Percentiles rank a stretch among this genome's conserved stretches.
These are phyloP conservation scores for Clinocottus analis DNA, from an alignment of 2,113 vertebrate species.

Conservation along the genomic window DNA sequence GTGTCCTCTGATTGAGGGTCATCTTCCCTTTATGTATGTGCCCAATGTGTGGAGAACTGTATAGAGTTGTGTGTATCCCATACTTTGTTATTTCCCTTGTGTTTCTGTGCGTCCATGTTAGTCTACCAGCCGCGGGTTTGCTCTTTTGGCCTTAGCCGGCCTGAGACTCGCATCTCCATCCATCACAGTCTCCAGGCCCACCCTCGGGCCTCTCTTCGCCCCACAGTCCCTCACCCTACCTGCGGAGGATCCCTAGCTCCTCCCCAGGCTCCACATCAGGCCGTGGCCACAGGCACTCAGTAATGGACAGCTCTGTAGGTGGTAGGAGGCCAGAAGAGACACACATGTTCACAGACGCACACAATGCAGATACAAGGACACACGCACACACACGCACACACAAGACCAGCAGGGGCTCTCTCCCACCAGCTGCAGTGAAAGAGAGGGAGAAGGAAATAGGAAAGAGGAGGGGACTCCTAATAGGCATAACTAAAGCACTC, in stretches of 20 bases:
- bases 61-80: slow-evolving; percentile 32
- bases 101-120: slow-evolving; percentile 58
- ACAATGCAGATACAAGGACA: slow-evolving; percentile 65
- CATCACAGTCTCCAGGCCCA: slow-evolving; percentile 77
- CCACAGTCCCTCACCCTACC: slow-evolving; percentile 78
- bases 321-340: slow-evolving; percentile 63
- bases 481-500: slow-evolving; percentile 82
- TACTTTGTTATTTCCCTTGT: slow-evolving; percentile 80
- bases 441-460: slow-evolving; percentile 73
- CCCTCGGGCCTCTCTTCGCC: slow-evolving; percentile 53
- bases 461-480: slow-evolving; percentile 74
- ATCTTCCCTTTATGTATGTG: slow-evolving; percentile 45
- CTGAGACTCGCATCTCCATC: slow-evolving; percentile 73
- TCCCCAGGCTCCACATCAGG: slow-evolving; percentile 81
- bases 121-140: slow-evolving; percentile 55
- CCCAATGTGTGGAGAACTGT: slow-evolving; percentile 11
- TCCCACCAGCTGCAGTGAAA: slow-evolving; percentile 85
- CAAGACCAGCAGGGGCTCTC: slow-evolving; percentile 78
- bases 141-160: slow-evolving; percentile 75
- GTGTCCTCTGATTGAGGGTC: neutral
- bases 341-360: slow-evolving; percentile 61
- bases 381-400: slow-evolving; percentile 42
- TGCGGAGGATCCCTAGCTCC: slow-evolving; percentile 81
- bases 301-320: slow-evolving; percentile 80
- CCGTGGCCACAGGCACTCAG: slow-evolving; percentile 83